Base-by-base conservation (phyloP, 2,797 vertebrate genomes). In the Percopsis omiscomaycus region DNA sequence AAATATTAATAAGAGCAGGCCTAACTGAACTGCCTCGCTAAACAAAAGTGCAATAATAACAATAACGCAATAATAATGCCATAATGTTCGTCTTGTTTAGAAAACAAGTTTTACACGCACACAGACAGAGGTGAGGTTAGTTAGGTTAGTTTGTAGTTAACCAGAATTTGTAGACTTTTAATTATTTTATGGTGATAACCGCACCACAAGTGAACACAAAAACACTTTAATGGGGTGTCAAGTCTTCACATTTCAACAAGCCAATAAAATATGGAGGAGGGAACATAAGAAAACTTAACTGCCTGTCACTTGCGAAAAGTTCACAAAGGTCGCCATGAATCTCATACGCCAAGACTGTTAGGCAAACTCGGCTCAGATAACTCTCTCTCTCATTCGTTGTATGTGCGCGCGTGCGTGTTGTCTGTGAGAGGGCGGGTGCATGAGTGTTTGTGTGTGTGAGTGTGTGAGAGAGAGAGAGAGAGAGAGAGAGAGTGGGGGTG, bases 161-260 rank as follows among this genome's bases (percentile, higher is more conserved):
- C 85, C 86, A 92, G 92, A 93, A 91, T 62, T 6, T 92, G 81
- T 89, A 92, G 87, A 82, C 89, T 87, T 86, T 92, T 92, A 89
- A 91, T 92, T 89, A 89, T 89, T 90, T 75, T 83, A 83, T 84
- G 82, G 86, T 68, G 80, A 87, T 84, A 89, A 78, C 73, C 71
- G 79, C 80, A 84, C 86, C 86, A 78, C 73, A 80, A 80, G 87
- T 62, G 73, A 75, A 71, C 71, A 57, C 65, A 50, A 83, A n/a
- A 12, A 55, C n/a, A 55, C 78, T 84, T 74, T 76, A 73, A 74
- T 71, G 71, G 68, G 61, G 66, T 44, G 30, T 0, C 71, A 58
- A 76, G 74, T 64, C 72, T 61, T 66, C 70, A 30, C 67, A 66
- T 83, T 84, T 82, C 84, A 88, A 88, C 77, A 62, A 84, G 85